Conservation (phyloP, 2,888 invertebrate genomes). For the Hirtodrosophila duncani region DNA sequence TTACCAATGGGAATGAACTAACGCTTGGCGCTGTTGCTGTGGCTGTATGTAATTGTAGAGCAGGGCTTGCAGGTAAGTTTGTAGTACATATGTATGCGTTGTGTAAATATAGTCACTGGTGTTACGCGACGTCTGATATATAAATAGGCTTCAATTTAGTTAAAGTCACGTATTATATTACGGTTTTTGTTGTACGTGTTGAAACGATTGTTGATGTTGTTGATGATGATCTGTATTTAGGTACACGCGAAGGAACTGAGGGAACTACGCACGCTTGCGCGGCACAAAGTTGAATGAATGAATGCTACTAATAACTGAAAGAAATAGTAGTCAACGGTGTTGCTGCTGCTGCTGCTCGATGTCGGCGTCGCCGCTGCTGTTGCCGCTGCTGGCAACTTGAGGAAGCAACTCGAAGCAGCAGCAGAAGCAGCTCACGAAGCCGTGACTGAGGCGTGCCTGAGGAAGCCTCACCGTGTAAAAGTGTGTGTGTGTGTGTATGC, state of each 20-base stretch:
- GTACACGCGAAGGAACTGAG: conserved; percentile 72
- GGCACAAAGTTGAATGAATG: conserved; percentile 72
- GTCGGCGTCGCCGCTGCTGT: conserved; percentile 39
- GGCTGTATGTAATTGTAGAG: too few species aligned
- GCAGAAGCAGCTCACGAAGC: conserved; percentile 43
- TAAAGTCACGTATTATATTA: conserved; percentile 36
- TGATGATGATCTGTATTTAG: conserved; percentile 28
- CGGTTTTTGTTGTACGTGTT: conserved; percentile 1
- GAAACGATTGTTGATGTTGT: conserved; percentile 9
- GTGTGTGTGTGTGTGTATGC: conserved; percentile 24
- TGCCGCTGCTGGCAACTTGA: conserved; percentile 58
- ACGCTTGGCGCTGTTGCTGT: too few species aligned
- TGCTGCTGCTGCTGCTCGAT: conserved; percentile 32
- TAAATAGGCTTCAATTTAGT: conserved; percentile 19
- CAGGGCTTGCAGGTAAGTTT: too few species aligned
- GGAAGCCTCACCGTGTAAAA: conserved; percentile 28
- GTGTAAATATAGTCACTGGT: conserved; percentile 23
- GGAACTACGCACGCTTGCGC: conserved; percentile 68
- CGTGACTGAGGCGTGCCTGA: conserved; percentile 40
- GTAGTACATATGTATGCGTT: neutral
- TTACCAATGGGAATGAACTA: neutral
- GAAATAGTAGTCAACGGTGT: conserved; percentile 69
- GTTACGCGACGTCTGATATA: conserved; percentile 31
- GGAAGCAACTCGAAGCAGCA: conserved; percentile 64
- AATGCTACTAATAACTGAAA: conserved; percentile 72